phyloP scores from a whole-genome alignment of 2,113 vertebrate genomes.

The Pantherophis guttatus region DNA sequence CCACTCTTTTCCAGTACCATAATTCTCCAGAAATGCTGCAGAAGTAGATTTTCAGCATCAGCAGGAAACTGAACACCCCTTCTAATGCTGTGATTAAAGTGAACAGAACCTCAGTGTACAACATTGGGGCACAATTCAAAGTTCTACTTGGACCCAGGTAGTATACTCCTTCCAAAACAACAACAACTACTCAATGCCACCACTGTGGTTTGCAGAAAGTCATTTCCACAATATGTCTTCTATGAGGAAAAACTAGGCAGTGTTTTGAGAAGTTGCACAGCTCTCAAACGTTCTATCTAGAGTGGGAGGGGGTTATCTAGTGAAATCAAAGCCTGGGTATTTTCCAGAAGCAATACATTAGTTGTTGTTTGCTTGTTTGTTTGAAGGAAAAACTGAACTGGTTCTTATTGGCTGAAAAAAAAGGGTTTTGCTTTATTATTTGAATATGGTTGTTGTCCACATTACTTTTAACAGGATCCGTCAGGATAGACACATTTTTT shows the following conservation, averaged over 20 bases:
- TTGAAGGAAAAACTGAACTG: background rate
- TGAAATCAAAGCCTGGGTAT: background rate
- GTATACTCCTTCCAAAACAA: background rate
- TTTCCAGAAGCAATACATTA: background rate
- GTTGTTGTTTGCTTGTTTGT: background rate
- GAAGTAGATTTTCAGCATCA: background rate
- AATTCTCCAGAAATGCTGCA: background rate
- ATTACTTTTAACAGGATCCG: background rate
- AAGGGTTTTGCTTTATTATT: background rate
- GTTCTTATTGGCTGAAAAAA: background rate
- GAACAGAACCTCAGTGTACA: background rate
- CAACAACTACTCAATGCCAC: background rate
- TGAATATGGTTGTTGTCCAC: background rate
- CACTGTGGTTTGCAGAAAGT: background rate
- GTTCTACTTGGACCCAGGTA: background rate
- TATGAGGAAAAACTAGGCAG: background rate
- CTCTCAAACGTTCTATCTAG: background rate
- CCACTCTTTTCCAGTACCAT: background rate
- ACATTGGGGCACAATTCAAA: background rate
- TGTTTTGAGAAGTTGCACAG: background rate
- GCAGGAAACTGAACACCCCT: background rate
- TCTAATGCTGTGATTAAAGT: background rate
- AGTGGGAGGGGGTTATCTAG: background rate
- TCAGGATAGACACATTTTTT: conserved; percentile 1
- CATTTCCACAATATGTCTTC: too few relatives aligned